These are phyloP conservation scores for Drosophila borealis DNA, from an alignment of 2,888 invertebrate genomes.

Conservation along the genomic window DNA sequence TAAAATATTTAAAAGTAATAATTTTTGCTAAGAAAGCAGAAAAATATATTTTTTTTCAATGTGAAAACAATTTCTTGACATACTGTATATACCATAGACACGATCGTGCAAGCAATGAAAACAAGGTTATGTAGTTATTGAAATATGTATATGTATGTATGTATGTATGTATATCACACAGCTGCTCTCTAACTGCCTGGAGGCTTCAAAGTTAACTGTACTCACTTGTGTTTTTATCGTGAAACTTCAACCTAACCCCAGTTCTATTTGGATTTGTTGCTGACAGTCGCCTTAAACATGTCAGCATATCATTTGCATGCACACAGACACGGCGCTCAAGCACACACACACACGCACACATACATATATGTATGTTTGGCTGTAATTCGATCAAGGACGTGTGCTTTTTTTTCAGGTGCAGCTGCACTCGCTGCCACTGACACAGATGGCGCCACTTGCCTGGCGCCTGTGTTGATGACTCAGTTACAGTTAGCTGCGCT, in stretches of 20 bases:
- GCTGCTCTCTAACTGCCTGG: too few relatives aligned
- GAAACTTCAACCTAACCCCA: neutral
- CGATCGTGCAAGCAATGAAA: too few relatives aligned
- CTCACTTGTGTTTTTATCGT: neutral
- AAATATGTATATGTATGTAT: too few relatives aligned
- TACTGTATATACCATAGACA: too few relatives aligned
- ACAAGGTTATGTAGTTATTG: too few relatives aligned
- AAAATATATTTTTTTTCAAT: too few relatives aligned
- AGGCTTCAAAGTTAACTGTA: neutral
- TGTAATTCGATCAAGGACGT: constrained; percentile 60
- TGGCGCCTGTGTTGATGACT: constrained; percentile 29
- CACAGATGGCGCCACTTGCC: constrained; percentile 52
- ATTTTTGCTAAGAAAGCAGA: too few relatives aligned
- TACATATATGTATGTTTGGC: neutral
- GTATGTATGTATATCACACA: too few relatives aligned
- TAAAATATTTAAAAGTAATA: too few relatives aligned
- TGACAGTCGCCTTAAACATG: neutral
- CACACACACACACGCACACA: neutral
- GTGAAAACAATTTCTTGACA: too few relatives aligned
- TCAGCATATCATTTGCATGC: constrained; percentile 11
- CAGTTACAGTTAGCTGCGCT: constrained; percentile 36
- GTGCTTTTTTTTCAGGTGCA: constrained; percentile 9
- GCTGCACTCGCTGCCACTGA: constrained; percentile 40
- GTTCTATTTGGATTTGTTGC: neutral
- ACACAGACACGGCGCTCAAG: neutral